A percentile compares a stretch with the other conserved stretches of the same genome.
Evolutionary conservation across 2,113 vertebrate species (phyloP).

Genomic region (Eleginops maclovinus): DNA sequence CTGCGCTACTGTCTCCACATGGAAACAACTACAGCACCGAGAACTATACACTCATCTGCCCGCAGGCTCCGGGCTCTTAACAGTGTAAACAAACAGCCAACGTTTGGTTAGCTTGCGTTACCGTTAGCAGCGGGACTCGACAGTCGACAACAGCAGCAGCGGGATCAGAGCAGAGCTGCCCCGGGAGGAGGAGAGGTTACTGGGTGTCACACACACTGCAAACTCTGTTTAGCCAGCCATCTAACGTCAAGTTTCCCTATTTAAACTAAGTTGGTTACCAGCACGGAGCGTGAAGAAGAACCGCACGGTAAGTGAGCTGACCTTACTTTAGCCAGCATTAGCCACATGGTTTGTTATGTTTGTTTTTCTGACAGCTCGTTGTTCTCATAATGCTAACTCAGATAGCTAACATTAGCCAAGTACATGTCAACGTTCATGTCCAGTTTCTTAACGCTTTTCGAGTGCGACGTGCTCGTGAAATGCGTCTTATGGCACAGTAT

Average conservation of each 20-base stretch:
- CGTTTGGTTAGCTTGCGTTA: not conserved
- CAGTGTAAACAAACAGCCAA: not conserved
- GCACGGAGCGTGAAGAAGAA: not conserved
- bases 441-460: not conserved
- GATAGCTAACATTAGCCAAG: slow-evolving; percentile 54
- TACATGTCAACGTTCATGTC: slow-evolving; percentile 16
- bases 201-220: slow-evolving; percentile 16
- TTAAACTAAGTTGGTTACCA: slow-evolving; percentile 13
- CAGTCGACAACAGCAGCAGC: slow-evolving; percentile 13
- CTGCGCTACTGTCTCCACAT: not conserved
- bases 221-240: slow-evolving; percentile 22
- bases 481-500: not conserved
- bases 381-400: slow-evolving; percentile 34
- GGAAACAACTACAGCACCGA: not conserved
- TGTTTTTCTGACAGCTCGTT: slow-evolving; percentile 30
- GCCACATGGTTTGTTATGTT: slow-evolving; percentile 31
- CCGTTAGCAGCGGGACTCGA: slow-evolving; percentile 37
- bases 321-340: slow-evolving; percentile 10
- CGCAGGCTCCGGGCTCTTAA: not conserved
- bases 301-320: slow-evolving; percentile 28
- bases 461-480: not conserved
- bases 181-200: slow-evolving; percentile 15
- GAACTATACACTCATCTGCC: accelerated
- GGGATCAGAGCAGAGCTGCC: slow-evolving; percentile 4
- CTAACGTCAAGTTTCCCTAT: slow-evolving; percentile 15